Percentiles rank a stretch among this genome's conserved stretches.
Conservation (phyloP, 2,888 invertebrate genomes). For the Cheilosia urbana region DNA sequence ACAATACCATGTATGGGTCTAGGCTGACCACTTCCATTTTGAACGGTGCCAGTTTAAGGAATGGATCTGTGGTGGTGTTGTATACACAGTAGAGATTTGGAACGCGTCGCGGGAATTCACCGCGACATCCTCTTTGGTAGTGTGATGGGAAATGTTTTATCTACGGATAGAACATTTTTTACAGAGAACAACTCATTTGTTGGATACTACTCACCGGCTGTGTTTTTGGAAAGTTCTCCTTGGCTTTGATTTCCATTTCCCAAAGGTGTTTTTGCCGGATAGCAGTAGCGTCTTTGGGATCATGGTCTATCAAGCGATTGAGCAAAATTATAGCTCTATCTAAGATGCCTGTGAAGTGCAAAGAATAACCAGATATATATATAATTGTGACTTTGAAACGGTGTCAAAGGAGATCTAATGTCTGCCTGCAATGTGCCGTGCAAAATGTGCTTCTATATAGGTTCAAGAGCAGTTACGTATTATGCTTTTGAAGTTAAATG, state of each 20-base stretch:
- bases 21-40: slow-evolving; percentile 80
- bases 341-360: slow-evolving; percentile 10
- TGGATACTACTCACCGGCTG: slow-evolving; percentile 8
- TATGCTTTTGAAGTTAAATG: too few relatives aligned
- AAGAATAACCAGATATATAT: not conserved
- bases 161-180: not conserved
- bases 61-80: slow-evolving; percentile 79
- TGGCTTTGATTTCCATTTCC: slow-evolving; percentile 48
- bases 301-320: not conserved
- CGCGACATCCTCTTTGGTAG: slow-evolving; percentile 79
- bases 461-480: too few relatives aligned
- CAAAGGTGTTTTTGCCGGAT: slow-evolving; percentile 33
- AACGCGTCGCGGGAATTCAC: slow-evolving; percentile 72
- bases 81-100: slow-evolving; percentile 78
- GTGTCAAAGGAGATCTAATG: not conserved
- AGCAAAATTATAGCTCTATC: slow-evolving; percentile 25
- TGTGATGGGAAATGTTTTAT: not conserved
- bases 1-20: slow-evolving; percentile 80
- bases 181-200: not conserved
- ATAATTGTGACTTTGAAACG: not conserved
- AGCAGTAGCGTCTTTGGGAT: slow-evolving; percentile 21
- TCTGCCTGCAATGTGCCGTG: too few relatives aligned
- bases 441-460: too few relatives aligned
- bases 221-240: slow-evolving; percentile 14
- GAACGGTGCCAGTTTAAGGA: slow-evolving; percentile 79